Percentiles rank a stretch among this genome's conserved stretches.
phyloP scores from a whole-genome alignment of 2,888 invertebrate genomes.

The Ophraella communa region DNA sequence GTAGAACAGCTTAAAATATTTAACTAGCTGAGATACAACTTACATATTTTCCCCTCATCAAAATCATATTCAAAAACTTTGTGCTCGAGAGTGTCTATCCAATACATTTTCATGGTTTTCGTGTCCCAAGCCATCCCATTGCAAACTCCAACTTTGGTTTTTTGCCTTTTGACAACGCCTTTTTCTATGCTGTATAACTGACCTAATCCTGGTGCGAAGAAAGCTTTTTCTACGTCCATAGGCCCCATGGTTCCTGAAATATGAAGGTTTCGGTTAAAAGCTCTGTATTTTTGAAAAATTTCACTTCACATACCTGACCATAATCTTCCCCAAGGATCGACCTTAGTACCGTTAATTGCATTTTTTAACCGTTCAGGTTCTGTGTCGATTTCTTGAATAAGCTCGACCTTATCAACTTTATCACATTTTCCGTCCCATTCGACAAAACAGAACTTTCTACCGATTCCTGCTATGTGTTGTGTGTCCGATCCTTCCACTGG shows the following conservation, averaged over 20 bases:
- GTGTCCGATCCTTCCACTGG: slow-evolving; percentile 66
- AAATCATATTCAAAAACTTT: slow-evolving; percentile 73
- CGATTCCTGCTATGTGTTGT: slow-evolving; percentile 69
- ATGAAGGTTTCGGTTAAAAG: too few relatives aligned
- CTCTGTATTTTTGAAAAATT: neutral
- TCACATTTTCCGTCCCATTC: slow-evolving; percentile 65
- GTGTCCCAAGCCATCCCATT: slow-evolving; percentile 79
- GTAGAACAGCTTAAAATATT: too few relatives aligned
- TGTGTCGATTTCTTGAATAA: slow-evolving; percentile 64
- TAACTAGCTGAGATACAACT: too few relatives aligned
- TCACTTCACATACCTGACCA: slow-evolving; percentile 38
- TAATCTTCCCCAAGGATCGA: slow-evolving; percentile 70
- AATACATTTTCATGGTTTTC: slow-evolving; percentile 74
- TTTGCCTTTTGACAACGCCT: slow-evolving; percentile 40
- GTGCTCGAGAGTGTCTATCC: slow-evolving; percentile 72
- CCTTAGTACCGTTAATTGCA: slow-evolving; percentile 78
- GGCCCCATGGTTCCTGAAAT: slow-evolving; percentile 48
- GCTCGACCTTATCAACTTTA: slow-evolving; percentile 57
- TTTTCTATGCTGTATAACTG: slow-evolving; percentile 42
- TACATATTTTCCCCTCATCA: slow-evolving; percentile 61
- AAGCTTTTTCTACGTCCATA: slow-evolving; percentile 39
- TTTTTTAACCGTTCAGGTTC: slow-evolving; percentile 63
- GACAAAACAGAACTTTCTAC: slow-evolving; percentile 65
- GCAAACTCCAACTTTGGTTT: slow-evolving; percentile 45
- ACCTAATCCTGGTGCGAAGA: slow-evolving; percentile 41